Base-by-base conservation (phyloP, 2,888 invertebrate genomes). In the Diarsia brunnea region DNA sequence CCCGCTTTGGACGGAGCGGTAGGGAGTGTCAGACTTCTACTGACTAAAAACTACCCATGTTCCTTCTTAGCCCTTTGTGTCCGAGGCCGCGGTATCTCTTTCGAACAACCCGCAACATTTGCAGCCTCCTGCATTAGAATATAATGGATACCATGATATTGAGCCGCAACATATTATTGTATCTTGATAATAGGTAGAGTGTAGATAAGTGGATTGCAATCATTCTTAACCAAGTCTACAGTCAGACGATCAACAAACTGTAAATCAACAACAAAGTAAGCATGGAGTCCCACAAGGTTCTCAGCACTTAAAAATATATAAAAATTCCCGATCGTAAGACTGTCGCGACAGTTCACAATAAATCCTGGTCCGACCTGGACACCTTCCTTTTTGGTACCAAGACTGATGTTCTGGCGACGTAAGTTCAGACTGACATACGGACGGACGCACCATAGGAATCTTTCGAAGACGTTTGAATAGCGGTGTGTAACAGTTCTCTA, bases 391-490 rank as follows among this genome's bases (percentile, higher is more conserved):
- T 85, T 79, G 60, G 84, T 81, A n/a, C 31, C 63, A 55, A 78
- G 76, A 77, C 45, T 79, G 67, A 79, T 78, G 75, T 61, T 24
- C 61, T 58, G n/a, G 49, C 63, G 69, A 51, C 16, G 63, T 51
- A 27, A n/a, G 49, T 21, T 24, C 38, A 19, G 60, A 73, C 61
- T 78, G 78, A 84, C 60, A 14, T 55, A 76, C 51, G 24, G 53
- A 66, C 58, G 55, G 47, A 79, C 70, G 53, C 51, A 61, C 51
- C 24, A 38, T 31, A 8, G 73, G 81, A 81, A 79, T 73, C 76
- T 66, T 43, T 65, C 24, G n/a, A 11, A 66, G 81, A 87, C 85
- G 76, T 80, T 80, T 86, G 80, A 74, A 85, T 85, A 76, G 81
- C 84, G 67, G 81, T 65, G 51, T 63, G 65, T 77, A 78, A 84